Evolutionary conservation across 2,797 vertebrate genomes (phyloP), one percentile per base, ranked within the genome.

Genomic region (Amblyraja radiata): DNA sequence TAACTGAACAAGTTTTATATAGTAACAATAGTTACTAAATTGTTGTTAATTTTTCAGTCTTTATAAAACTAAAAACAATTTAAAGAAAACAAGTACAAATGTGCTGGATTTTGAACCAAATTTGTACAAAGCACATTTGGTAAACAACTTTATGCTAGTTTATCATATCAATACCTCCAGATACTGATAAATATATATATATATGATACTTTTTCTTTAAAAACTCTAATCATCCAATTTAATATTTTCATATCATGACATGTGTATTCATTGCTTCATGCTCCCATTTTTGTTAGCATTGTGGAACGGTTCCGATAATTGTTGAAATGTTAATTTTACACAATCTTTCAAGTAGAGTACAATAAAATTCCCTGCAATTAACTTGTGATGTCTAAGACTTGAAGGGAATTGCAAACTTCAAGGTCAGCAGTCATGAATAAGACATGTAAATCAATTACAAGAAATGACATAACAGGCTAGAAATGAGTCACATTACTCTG

Each of bases 81-180:
- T 88, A 88, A 88, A 88, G 84, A 88, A 88, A 88, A 63, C 84
- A 88, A 88, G 61, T 63, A 88, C 84, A 88, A 88, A 88, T 88
- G 61, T 63, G 36, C 84, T 32, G 84, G 63, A 18, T 68, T 88
- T 68, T 88, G n/a, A 68, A 88, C 84, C 68, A 68, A 68, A 88
- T 88, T 88, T 88, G 63, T 88, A 88, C 84, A 88, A 88, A 88
- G 84, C 84, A 88, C 84, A 88, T 88, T 88, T 88, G 84, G 84
- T 88, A 68, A 88, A 88, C 84, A 88, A 88, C 14, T 88, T 65
- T 65, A 28, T 23, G 54, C 84, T 88, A 88, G 63, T 88, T 65
- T 65, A 88, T 88, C n/a, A 88, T 88, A 88, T 63, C 84, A 88
- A 88, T 88, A 88, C 63, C 84, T 18, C n/a, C 65, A 88, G 61